Evolutionary conservation across 2,888 invertebrate species (phyloP), one percentile per base, ranked within the genome.

Genomic region (Neria commutata): DNA sequence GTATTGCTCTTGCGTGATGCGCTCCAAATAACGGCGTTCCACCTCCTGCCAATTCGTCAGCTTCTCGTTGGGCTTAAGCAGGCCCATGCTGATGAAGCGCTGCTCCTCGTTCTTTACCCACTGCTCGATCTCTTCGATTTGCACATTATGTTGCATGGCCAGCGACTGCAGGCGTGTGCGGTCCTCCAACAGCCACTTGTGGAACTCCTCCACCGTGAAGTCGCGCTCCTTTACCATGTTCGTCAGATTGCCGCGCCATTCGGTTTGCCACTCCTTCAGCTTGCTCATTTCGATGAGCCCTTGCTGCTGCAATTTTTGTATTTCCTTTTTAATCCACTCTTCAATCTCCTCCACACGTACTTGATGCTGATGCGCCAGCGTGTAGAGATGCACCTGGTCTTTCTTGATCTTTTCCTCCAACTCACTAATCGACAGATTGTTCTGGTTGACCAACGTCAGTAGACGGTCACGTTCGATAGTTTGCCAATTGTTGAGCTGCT

Each of bases 331-430:
- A 2, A 79, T 72, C 80, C 80, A 80, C 26, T 75, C 74, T 53
- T 79, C 78, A 40, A 80, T 78, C 61, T 80, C 79, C 54, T 80
- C 78, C 1, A 79, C 77, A 1, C 75, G 75, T 17, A 80, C 75
- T 33, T 78, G 78, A 57, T 80, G 74, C 60, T 77, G 76, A 46
- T 75, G 72, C 8, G 80, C 79, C 33, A 78, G 56, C 11, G 71
- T 72, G 29, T 77, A 76, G 1, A 80, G 56, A 60, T 79, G 78
- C 0, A 70, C 73, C 42, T 76, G 76, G 55, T 80, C 80, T 26
- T 69, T 69, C 40, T 71, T 67, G 4, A 80, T 76, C 56, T 68
- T 73, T 3, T 66, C 66, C 55, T 79, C 72, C 48, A 80, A 61
- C 54, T 80, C 80, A 42, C 75, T 74, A 47, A 79, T 74, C 6